Base-by-base conservation (phyloP, 2,888 invertebrate species). In the Hypselothyrea guttata region DNA sequence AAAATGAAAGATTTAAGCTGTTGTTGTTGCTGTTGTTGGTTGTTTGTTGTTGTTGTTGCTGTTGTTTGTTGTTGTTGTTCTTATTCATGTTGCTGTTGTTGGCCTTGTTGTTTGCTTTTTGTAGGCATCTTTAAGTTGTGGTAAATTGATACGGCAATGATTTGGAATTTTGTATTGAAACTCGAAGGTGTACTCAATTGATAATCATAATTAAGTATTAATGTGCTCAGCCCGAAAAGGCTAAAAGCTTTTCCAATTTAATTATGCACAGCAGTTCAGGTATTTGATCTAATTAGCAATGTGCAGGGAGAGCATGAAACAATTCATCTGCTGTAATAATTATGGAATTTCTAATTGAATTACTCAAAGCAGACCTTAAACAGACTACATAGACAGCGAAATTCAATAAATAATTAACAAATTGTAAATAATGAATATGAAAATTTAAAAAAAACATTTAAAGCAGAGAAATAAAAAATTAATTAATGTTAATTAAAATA, bases 61-160 rank as follows among this genome's bases (percentile, higher is more conserved):
- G 30, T 48, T 54, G 62, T 62, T 53, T 11, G 28, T 37, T 60
- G 47, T 51, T 49, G 45, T 38, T 64, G 33, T 27, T 34, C 12
- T 27, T 44, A 46, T n/a, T n/a, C n/a, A n/a, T 22, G n/a, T n/a
- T n/a, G n/a, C n/a, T n/a, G n/a, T n/a, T n/a, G n/a, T n/a, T 37
- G 37, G 53, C n/a, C n/a, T 41, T 40, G 38, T 53, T 54, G 47
- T 53, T 65, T 35, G 45, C 53, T 22, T 67, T 74, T 47, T 49
- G 47, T 35, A 46, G 44, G 57, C 42, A 56, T 60, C 59, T 54
- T 44, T 54, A 60, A 58, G 44, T 52, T 70, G 34, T 57, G 75
- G 85, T 71, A 75, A 83, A 83, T 71, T 85, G 76, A 85, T 76
- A 85, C 57, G 67, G 56, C 56, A 53, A 83, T 79, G 79, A 57